A percentile compares a stretch with the other conserved stretches of the same genome.
phyloP scores from a whole-genome alignment of 2,797 vertebrate species.

The Propithecus deckenii region DNA sequence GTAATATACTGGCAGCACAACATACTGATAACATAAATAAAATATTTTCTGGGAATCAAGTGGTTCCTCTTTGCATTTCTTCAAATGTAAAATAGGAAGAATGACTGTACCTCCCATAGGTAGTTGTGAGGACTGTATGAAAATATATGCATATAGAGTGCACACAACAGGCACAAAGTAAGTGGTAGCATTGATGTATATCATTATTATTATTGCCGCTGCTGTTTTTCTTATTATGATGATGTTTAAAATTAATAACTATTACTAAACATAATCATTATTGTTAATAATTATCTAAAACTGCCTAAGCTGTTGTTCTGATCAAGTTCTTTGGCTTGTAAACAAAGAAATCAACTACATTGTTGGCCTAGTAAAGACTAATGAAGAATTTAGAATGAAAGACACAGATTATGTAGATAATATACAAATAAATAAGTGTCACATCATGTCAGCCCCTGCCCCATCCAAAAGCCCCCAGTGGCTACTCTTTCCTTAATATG shows the following conservation, averaged over 20 bases:
- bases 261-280: not conserved
- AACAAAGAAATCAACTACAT: not conserved
- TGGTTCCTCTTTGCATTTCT: not conserved
- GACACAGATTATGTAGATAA: not conserved
- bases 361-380: not conserved
- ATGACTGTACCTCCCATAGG: not conserved
- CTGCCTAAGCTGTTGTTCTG: not conserved
- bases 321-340: not conserved
- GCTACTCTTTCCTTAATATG: not conserved
- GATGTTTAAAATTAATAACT: not conserved
- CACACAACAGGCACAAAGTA: not conserved
- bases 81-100: not conserved
- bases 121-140: not conserved
- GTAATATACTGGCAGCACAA: not conserved
- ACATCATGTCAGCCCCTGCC: not conserved
- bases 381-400: slow-evolving; percentile 32
- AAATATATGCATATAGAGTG: not conserved
- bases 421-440: not conserved
- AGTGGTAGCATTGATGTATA: not conserved
- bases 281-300: slow-evolving; percentile 20
- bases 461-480: not conserved
- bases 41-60: slow-evolving; percentile 8
- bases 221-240: not conserved
- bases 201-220: not conserved
- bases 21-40: not conserved